Percentiles rank a stretch among this genome's conserved stretches.
phyloP scores from a whole-genome alignment of 1,140 invertebrate genomes.

The Megathymus violae region DNA sequence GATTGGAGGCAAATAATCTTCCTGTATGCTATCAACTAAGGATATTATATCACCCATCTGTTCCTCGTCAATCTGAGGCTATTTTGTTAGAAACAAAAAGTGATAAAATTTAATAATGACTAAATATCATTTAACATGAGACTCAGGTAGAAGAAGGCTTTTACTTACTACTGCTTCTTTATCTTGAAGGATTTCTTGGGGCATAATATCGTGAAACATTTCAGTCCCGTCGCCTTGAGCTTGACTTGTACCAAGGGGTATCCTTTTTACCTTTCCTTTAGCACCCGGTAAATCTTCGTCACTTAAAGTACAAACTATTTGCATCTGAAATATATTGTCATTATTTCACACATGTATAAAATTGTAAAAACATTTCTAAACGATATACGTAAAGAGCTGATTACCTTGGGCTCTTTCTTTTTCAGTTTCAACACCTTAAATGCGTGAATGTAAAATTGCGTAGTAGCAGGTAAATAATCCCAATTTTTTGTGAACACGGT shows the following conservation, averaged over 20 bases:
- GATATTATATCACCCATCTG: conserved; percentile 80
- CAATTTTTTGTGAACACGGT: conserved; percentile 76
- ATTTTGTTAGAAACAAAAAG: conserved; percentile 39
- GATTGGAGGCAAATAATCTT: conserved; percentile 77
- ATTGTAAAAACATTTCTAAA: neutral
- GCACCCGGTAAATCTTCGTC: conserved; percentile 67
- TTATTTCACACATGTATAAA: conserved; percentile 13
- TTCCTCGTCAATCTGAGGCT: conserved; percentile 69
- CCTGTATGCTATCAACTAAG: conserved; percentile 80
- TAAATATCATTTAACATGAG: too few species aligned
- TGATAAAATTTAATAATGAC: too few species aligned
- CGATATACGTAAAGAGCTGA: conserved; percentile 1
- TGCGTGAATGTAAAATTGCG: conserved; percentile 82
- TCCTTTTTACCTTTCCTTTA: conserved; percentile 52
- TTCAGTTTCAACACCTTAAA: conserved; percentile 81
- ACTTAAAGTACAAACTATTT: conserved; percentile 79
- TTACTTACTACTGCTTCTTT: conserved; percentile 1
- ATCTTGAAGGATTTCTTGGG: conserved; percentile 7
- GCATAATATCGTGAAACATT: conserved; percentile 44
- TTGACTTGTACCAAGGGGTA: conserved; percentile 50
- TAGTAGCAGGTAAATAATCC: conserved; percentile 76
- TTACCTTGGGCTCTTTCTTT: conserved; percentile 71
- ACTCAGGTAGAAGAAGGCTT: neutral
- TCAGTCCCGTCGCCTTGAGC: conserved; percentile 61
- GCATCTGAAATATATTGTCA: conserved; percentile 54